Evolutionary conservation across 2,888 invertebrate species (phyloP), one percentile per base, ranked within the genome.

Genomic region (Drosophila acutilabella): DNA sequence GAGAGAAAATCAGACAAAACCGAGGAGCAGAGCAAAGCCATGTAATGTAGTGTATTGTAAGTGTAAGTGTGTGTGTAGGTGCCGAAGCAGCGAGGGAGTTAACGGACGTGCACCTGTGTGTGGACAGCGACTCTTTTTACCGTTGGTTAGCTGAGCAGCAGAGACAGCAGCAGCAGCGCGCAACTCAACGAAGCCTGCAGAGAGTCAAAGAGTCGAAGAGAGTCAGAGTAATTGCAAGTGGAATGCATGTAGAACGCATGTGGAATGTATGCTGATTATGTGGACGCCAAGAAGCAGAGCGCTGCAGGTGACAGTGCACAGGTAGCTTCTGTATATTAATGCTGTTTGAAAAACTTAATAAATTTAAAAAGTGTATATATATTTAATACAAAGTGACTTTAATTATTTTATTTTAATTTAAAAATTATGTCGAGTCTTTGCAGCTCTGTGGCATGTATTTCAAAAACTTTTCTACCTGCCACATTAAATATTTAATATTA

Each of bases 401-500:
- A 23, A 23, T 23, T 23, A 23, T 6, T 6, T 6, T 23, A 23
- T 5, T 6, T 23, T 1, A 6, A 20, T 20, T 23, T 23, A 23
- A 1, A 23, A 23, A 23, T 23, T 23, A 0, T 23, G 5, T 0
- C 0, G 6, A 23, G 1, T 3, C 23, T 20, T 20, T 23, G 6
- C 23, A 23, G 23, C 6, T 23, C 23, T 23, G 23, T 6, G 5
- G 6, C 20, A 11, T 0, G 10, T 2, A 44, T 8, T 44, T 41
- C 41, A 41, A 45, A 59, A 30, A 59, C 44, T 16, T 52, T 54
- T 68, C 64, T 74, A 87, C 81, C 83, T 84, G 87, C 14, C 75
- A 64, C 80, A 90, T 91, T 90, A 90, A 90, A 91, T 91, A 90
- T 91, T 91, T 89, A 91, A 90, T 88, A 91, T 90, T 90, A 90